A percentile compares a stretch with the other conserved stretches of the same genome.
These are phyloP conservation scores for Leptinotarsa defecta DNA, from an alignment of 1,140 invertebrate species.

Conservation along the genomic window DNA sequence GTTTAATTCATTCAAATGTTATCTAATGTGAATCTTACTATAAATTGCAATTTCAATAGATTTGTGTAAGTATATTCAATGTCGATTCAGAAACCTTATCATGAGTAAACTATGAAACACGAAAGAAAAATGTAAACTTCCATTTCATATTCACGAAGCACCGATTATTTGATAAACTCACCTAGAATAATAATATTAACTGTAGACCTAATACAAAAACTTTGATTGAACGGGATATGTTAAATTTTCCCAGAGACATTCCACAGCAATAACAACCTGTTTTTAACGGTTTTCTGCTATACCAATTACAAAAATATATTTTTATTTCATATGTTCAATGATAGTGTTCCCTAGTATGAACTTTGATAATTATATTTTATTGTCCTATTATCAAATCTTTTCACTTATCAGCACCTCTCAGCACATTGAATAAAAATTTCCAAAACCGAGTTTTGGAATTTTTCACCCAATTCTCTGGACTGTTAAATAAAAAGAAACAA, in stretches of 20 bases:
- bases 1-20: too few species aligned
- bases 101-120: too few species aligned
- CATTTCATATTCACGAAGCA: too few species aligned
- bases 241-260: neutral
- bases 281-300: neutral
- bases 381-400: slow-evolving; percentile 25
- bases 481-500: slow-evolving; percentile 27
- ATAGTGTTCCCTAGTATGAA: slow-evolving; percentile 7
- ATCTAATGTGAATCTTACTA: too few species aligned
- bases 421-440: neutral
- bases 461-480: neutral
- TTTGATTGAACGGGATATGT: slow-evolving; percentile 3
- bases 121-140: too few species aligned
- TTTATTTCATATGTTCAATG: slow-evolving; percentile 25
- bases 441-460: neutral
- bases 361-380: slow-evolving; percentile 11
- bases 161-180: too few species aligned
- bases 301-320: slow-evolving; percentile 8
- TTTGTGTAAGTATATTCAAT: too few species aligned
- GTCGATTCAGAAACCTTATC: too few species aligned
- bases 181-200: too few species aligned
- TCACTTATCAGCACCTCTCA: slow-evolving; percentile 9
- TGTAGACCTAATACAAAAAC: neutral
- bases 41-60: too few species aligned
- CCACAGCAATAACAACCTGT: neutral